Percentiles rank a stretch among this genome's conserved stretches.
Conservation (phyloP, 2,797 vertebrate genomes). For the Oreonectes daqikongensis region DNA sequence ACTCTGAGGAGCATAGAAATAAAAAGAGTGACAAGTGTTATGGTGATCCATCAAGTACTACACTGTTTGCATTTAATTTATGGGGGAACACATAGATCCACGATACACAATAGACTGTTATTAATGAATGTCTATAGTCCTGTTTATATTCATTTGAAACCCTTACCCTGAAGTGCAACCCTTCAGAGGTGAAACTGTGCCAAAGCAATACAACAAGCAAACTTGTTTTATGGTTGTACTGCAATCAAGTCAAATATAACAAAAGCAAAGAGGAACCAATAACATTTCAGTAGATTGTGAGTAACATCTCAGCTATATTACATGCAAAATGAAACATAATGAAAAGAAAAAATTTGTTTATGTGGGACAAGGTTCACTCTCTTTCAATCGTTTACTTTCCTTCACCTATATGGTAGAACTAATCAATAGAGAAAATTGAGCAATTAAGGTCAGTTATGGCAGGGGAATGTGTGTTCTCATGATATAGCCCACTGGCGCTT, state of each 20-base stretch:
- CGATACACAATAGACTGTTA: neutral
- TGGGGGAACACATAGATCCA: neutral
- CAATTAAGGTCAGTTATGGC: conserved; percentile 62
- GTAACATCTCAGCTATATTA: neutral
- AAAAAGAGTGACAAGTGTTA: neutral
- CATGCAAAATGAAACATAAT: neutral
- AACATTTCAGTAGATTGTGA: neutral
- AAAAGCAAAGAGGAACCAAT: neutral
- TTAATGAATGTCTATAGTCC: neutral
- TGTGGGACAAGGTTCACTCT: conserved; percentile 56
- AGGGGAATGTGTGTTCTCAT: conserved; percentile 4
- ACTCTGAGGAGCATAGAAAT: conserved; percentile 21
- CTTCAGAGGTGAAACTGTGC: neutral
- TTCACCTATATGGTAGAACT: conserved; percentile 64
- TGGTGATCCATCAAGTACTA: conserved; percentile 9
- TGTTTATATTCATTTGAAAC: conserved; percentile 6
- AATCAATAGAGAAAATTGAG: conserved; percentile 60
- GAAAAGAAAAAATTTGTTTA: neutral
- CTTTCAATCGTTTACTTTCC: conserved; percentile 65
- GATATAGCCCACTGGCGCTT: neutral
- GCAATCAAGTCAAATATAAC: neutral
- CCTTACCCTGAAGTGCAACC: conserved; percentile 17
- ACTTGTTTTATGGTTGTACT: neutral
- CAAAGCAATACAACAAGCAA: conserved; percentile 9
- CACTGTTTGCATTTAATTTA: conserved; percentile 7